phyloP scores from a whole-genome alignment of 2,888 invertebrate genomes.

The Spodoptera exigua region DNA sequence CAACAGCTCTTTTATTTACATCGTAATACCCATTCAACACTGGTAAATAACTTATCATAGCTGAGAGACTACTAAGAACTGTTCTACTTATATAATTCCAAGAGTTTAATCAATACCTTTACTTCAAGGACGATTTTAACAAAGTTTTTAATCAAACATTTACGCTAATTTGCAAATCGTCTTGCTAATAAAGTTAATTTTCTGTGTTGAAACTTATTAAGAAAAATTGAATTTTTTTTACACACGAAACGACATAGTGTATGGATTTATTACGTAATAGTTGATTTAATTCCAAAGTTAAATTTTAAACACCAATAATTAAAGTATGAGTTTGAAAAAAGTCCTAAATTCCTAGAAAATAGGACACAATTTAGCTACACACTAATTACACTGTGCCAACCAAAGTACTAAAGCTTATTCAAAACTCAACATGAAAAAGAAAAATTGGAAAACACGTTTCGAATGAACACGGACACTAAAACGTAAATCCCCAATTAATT shows the following conservation, averaged over 20 bases:
- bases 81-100: conserved; percentile 14
- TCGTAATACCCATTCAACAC: conserved; percentile 61
- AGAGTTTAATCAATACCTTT: conserved; percentile 26
- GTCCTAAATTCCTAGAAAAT: not conserved
- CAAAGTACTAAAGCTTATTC: conserved; percentile 57
- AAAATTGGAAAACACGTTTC: conserved; percentile 53
- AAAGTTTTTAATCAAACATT: no score
- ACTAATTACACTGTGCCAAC: conserved; percentile 39
- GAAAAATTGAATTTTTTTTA: no score
- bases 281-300: no score
- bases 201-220: no score
- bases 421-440: conserved; percentile 62
- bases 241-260: no score
- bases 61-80: conserved; percentile 13
- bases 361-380: conserved; percentile 3
- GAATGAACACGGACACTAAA: conserved; percentile 60
- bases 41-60: conserved; percentile 61
- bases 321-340: not conserved
- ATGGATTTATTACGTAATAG: no score
- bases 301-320: not conserved
- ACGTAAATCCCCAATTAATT: conserved; percentile 86
- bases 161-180: no score
- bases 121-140: not conserved
- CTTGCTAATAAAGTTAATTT: no score
- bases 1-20: conserved; percentile 68